Percentiles rank a stretch among this genome's conserved stretches.
phyloP scores from a whole-genome alignment of 2,113 vertebrate species.

The Hippocampus comes region DNA sequence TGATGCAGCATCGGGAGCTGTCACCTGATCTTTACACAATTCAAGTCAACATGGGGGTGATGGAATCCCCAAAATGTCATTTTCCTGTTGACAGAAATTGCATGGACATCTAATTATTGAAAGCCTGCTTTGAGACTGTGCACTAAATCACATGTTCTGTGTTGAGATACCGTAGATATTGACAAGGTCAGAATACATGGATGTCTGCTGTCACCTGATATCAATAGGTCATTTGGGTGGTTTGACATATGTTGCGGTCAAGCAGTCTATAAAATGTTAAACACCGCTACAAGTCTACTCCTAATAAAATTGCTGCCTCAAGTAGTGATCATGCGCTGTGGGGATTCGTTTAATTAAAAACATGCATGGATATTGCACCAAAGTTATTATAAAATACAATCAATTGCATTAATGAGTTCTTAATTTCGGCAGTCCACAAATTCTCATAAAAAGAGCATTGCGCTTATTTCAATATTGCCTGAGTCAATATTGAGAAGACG shows the following conservation, averaged over 20 bases:
- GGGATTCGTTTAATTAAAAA: conserved; percentile 28
- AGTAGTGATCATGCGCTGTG: conserved; percentile 2
- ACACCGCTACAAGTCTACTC: background rate
- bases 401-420: conserved; percentile 68
- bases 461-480: conserved; percentile 62
- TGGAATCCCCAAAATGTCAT: background rate
- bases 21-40: conserved; percentile 31
- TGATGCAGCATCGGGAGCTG: background rate
- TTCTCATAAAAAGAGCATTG: conserved; percentile 54
- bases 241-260: conserved; percentile 31
- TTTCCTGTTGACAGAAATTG: conserved; percentile 13
- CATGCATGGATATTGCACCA: conserved; percentile 20
- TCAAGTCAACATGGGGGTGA: conserved; percentile 13
- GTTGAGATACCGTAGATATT: conserved; percentile 11
- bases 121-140: conserved; percentile 3
- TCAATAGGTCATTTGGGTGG: conserved; percentile 50
- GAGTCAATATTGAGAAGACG: conserved; percentile 65
- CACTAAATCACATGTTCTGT: conserved; percentile 9
- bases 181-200: conserved; percentile 28
- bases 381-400: conserved; percentile 52
- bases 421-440: conserved; percentile 66
- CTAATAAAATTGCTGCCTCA: background rate
- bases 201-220: conserved; percentile 29
- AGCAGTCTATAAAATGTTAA: conserved; percentile 20
- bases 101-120: conserved; percentile 11